These are phyloP conservation scores for Festucalex cinctus DNA, from an alignment of 2,113 vertebrate species.

Conservation along the genomic window DNA sequence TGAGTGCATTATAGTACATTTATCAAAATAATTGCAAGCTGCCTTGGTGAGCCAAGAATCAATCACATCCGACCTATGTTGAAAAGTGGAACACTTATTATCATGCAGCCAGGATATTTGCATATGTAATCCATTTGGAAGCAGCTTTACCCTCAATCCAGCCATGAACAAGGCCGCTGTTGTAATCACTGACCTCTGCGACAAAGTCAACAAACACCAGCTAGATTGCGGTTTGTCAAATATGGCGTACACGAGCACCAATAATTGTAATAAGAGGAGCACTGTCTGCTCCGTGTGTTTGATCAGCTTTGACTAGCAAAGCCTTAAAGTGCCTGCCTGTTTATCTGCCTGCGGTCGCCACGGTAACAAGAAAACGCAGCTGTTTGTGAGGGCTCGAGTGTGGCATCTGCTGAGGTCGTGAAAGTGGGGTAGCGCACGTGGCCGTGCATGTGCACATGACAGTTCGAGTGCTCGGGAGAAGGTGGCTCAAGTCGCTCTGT, in stretches of 20 bases:
- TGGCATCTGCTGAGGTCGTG: not conserved
- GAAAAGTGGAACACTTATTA: conserved; percentile 23
- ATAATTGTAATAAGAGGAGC: no score
- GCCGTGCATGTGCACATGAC: not conserved
- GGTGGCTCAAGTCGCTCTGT: not conserved
- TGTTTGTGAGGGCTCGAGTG: not conserved
- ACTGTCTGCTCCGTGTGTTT: conserved; percentile 10
- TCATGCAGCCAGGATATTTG: conserved; percentile 35
- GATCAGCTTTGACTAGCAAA: conserved; percentile 29
- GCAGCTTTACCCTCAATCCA: conserved; percentile 17
- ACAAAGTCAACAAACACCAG: conserved; percentile 2
- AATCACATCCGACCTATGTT: conserved; percentile 21
- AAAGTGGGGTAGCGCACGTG: not conserved
- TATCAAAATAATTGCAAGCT: not conserved
- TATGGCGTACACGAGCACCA: no score
- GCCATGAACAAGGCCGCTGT: conserved; percentile 48
- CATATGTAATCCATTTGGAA: conserved; percentile 42
- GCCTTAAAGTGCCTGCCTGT: conserved; percentile 6
- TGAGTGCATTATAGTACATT: no score
- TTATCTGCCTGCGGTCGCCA: conserved; percentile 50
- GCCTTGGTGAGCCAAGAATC: conserved; percentile 6
- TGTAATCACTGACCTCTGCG: conserved; percentile 6
- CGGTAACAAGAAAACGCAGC: conserved; percentile 45
- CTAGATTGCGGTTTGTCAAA: not conserved
- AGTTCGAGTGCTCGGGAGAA: not conserved